Evolutionary conservation across 2,888 invertebrate species (phyloP), one percentile per base, ranked within the genome.

Genomic region (Drosophila birchii): DNA sequence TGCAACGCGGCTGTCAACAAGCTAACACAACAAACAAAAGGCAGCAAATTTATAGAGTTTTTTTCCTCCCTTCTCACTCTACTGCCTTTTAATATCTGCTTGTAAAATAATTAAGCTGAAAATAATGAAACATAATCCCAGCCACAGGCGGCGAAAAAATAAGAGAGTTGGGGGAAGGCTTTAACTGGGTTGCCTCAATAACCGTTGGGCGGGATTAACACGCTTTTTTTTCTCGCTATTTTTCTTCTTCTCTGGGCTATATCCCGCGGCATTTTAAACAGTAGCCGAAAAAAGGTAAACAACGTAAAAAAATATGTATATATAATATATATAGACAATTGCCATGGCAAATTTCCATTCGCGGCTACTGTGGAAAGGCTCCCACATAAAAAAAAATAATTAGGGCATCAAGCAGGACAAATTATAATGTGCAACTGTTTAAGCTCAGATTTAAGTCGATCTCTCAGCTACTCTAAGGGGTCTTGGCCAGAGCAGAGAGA

Each of bases 41-140:
- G 38, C 78, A 78, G 26, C 47, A 38, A 39, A 41, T 51, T 56
- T 72, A 79, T 71, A 56, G 36, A 38, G 44, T 72, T 66, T 49
- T 49, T 59, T 59, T 44, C 61, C 61, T 55, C 53, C 12, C 5
- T 20, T 4, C 16, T 16, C 16, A 5, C 9, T 26, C 1, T 5
- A 16, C 16, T 34, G 51, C 56, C 59, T 66, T 75, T 78, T 71
- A 67, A 60, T 72, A 69, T 66, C 34, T 60, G 71, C 80, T 76
- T 80, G 75, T 79, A 84, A 85, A 86, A 85, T 86, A 85, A 86
- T 85, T 81, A 86, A 81, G 81, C 81, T 79, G 76, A 75, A 85
- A 86, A 85, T 85, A 80, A 85, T 85, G 79, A 78, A 83, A 79
- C 79, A 73, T 86, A 81, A 85, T 84, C 80, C 74, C 78, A 67